Percentiles rank a stretch among this genome's conserved stretches.
Conservation (phyloP, 2,797 vertebrate species). For the Ctenopoma kingsleyae region DNA sequence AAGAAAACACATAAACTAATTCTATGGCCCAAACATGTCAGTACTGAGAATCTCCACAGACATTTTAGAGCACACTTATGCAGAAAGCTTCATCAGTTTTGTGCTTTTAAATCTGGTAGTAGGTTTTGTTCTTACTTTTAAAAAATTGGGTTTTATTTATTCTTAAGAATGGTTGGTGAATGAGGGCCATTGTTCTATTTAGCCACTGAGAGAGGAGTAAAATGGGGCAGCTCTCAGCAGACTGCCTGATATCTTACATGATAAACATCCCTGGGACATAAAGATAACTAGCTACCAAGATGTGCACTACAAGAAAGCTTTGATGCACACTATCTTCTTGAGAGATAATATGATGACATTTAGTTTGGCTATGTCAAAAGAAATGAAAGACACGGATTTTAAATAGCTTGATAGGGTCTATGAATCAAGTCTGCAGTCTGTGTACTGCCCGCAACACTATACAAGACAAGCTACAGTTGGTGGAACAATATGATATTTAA, state of each 20-base stretch:
- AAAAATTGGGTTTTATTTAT: too few relatives aligned
- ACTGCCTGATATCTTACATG: slow-evolving; percentile 26
- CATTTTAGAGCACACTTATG: too few relatives aligned
- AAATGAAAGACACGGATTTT: slow-evolving; percentile 13
- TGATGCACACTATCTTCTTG: slow-evolving; percentile 7
- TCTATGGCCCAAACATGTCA: too few relatives aligned
- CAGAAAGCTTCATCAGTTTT: too few relatives aligned
- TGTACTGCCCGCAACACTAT: neutral
- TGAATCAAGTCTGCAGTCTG: neutral
- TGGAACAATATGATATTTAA: slow-evolving; percentile 10
- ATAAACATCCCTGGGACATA: slow-evolving; percentile 22
- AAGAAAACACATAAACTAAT: too few relatives aligned
- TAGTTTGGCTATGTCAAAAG: neutral
- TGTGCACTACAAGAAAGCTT: neutral
- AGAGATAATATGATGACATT: slow-evolving; percentile 27
- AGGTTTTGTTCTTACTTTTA: too few relatives aligned
- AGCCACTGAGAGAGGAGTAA: neutral
- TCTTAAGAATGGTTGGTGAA: too few relatives aligned
- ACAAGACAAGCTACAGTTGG: neutral
- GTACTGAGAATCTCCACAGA: too few relatives aligned
- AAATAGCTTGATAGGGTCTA: neutral
- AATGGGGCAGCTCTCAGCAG: slow-evolving; percentile 23
- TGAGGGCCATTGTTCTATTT: neutral
- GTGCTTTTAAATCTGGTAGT: too few relatives aligned
- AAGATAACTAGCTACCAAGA: slow-evolving; percentile 29